Conservation (phyloP, 2,888 invertebrate species). For the Ganaspis brasiliensis region DNA sequence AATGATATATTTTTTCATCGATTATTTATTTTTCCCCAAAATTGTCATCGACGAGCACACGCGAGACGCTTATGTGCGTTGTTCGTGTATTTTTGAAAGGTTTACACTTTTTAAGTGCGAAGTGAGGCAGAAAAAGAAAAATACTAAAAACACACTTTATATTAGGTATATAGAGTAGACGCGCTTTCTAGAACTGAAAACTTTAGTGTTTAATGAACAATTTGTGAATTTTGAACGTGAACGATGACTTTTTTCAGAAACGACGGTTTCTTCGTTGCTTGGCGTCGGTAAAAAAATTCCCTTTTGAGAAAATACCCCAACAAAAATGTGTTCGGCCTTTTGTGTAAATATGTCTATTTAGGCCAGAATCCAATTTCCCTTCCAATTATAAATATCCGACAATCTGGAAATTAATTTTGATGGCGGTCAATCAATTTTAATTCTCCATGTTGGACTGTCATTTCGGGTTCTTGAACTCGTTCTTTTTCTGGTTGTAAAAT, state of each 20-base stretch:
- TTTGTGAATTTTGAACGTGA: constrained; percentile 62
- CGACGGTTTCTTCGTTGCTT: constrained; percentile 44
- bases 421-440: constrained; percentile 74
- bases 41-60: constrained; percentile 58
- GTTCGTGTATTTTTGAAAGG: constrained; percentile 53
- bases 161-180: constrained; percentile 67
- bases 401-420: constrained; percentile 70
- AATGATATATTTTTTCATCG: constrained; percentile 72
- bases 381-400: constrained; percentile 45
- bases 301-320: constrained; percentile 46
- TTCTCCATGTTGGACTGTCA: constrained; percentile 53
- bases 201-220: constrained; percentile 64
- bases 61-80: constrained; percentile 52
- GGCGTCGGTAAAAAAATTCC: constrained; percentile 50
- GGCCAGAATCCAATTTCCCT: constrained; percentile 62
- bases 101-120: constrained; percentile 45
- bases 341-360: constrained; percentile 77
- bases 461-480: background rate
- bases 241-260: constrained; percentile 59
- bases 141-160: constrained; percentile 60
- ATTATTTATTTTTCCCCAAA: constrained; percentile 69
- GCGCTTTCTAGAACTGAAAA: constrained; percentile 71
- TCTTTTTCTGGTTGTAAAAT: constrained; percentile 45
- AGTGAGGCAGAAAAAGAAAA: constrained; percentile 39
- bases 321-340: constrained; percentile 69